Percentiles rank a stretch among this genome's conserved stretches.
Evolutionary conservation across 2,113 vertebrate genomes (phyloP).

Genomic region (Podarcis muralis): DNA sequence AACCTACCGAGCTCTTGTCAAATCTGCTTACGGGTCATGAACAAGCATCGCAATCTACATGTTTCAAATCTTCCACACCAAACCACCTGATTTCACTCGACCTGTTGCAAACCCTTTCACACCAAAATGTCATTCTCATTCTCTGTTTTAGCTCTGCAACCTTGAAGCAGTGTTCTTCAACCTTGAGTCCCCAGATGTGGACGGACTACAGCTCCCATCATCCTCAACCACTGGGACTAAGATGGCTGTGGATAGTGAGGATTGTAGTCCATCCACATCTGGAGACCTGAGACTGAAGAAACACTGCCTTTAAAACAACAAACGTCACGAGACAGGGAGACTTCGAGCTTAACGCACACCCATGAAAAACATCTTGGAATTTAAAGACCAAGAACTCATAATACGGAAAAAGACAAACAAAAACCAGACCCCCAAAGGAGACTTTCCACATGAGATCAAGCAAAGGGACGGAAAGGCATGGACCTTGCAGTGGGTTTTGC

Average conservation of each 20-base stretch:
- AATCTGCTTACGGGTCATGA: neutral
- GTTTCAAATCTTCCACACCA: neutral
- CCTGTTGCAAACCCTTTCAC: neutral
- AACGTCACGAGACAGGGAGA: neutral
- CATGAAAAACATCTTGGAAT: neutral
- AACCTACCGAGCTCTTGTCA: neutral
- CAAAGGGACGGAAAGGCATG: neutral
- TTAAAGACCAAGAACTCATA: neutral
- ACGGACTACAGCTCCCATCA: no score
- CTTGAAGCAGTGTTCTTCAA: no score
- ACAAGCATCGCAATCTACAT: no score
- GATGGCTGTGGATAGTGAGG: no score
- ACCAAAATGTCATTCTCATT: neutral
- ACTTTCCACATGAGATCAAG: neutral
- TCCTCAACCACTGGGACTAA: no score
- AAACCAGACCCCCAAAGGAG: neutral
- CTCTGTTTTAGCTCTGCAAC: neutral
- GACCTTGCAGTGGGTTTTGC: neutral
- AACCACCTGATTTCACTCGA: neutral
- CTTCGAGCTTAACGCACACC: neutral
- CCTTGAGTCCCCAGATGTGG: no score
- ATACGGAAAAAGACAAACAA: neutral
- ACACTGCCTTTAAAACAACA: neutral
- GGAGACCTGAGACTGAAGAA: no score
- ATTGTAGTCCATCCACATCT: no score